These are phyloP conservation scores for Synergus itoensis DNA, from an alignment of 2,888 invertebrate species.

Conservation along the genomic window DNA sequence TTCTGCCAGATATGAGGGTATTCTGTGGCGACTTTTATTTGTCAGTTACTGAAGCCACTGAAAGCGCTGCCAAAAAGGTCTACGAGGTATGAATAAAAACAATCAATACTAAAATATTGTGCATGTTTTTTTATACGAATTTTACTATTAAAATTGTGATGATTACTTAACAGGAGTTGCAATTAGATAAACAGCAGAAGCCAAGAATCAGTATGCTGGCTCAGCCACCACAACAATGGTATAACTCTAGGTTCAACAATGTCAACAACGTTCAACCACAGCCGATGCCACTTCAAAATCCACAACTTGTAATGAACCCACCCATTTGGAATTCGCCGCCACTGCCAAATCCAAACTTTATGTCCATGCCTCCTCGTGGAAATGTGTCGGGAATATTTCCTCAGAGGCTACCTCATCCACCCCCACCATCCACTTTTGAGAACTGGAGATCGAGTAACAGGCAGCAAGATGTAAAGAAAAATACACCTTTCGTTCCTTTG, in stretches of 20 bases:
- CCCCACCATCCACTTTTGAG: slow-evolving; percentile 16
- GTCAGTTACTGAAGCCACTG: slow-evolving; percentile 78
- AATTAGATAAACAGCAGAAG: slow-evolving; percentile 60
- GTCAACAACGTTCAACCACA: slow-evolving; percentile 20
- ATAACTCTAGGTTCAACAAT: slow-evolving; percentile 45
- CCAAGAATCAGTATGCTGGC: slow-evolving; percentile 59
- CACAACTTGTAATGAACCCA: slow-evolving; percentile 55
- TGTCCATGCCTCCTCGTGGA: slow-evolving; percentile 9
- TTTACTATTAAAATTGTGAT: background rate
- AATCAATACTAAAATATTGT: background rate
- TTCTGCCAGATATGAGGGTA: slow-evolving; percentile 77
- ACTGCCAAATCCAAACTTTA: slow-evolving; percentile 19
- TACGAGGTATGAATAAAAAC: slow-evolving; percentile 59
- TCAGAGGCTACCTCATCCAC: slow-evolving; percentile 28
- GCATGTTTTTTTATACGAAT: background rate
- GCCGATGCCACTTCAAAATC: slow-evolving; percentile 54
- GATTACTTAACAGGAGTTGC: slow-evolving; percentile 60
- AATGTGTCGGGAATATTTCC: background rate
- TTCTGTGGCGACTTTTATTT: slow-evolving; percentile 78
- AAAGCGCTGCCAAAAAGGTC: slow-evolving; percentile 77
- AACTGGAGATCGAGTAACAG: slow-evolving; percentile 72
- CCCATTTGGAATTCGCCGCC: slow-evolving; percentile 38
- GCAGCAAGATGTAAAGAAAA: slow-evolving; percentile 59
- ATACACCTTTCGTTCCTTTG: slow-evolving; percentile 80
- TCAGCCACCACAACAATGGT: slow-evolving; percentile 63